These are phyloP conservation scores for Andrena minutula DNA, from an alignment of 2,888 invertebrate genomes.

Conservation along the genomic window DNA sequence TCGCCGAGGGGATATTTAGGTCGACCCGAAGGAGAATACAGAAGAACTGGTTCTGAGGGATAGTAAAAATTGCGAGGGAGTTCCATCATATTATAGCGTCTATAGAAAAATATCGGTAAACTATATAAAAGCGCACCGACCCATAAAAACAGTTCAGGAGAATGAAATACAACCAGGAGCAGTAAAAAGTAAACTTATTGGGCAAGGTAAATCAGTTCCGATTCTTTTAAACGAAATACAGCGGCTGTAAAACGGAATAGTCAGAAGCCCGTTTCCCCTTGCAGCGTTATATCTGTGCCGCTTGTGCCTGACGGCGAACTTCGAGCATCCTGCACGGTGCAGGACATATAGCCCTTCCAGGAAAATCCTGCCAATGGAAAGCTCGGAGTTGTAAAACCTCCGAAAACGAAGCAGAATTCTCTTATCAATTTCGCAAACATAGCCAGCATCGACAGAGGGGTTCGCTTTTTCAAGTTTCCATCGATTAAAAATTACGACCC, in stretches of 20 bases:
- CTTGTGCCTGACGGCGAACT: slow-evolving; percentile 32
- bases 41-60: neutral
- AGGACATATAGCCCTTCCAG: neutral
- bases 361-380: neutral
- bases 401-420: neutral
- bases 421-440: neutral
- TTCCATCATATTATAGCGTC: neutral
- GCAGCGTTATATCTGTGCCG: slow-evolving; percentile 11
- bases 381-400: neutral
- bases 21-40: neutral
- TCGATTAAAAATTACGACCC: slow-evolving; percentile 28
- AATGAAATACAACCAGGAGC: slow-evolving; percentile 43
- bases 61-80: slow-evolving; percentile 8
- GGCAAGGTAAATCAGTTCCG: slow-evolving; percentile 47
- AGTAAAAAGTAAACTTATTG: slow-evolving; percentile 47
- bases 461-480: neutral
- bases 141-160: slow-evolving; percentile 24
- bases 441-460: neutral
- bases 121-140: slow-evolving; percentile 44
- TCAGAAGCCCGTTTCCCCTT: slow-evolving; percentile 15
- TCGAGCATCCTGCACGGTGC: neutral
- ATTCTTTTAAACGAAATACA: slow-evolving; percentile 55
- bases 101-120: slow-evolving; percentile 49
- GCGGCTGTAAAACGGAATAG: slow-evolving; percentile 43
- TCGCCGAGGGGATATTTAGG: neutral